Conservation (phyloP, 1,140 invertebrate genomes). For the Pogonognathellus flavescens region DNA sequence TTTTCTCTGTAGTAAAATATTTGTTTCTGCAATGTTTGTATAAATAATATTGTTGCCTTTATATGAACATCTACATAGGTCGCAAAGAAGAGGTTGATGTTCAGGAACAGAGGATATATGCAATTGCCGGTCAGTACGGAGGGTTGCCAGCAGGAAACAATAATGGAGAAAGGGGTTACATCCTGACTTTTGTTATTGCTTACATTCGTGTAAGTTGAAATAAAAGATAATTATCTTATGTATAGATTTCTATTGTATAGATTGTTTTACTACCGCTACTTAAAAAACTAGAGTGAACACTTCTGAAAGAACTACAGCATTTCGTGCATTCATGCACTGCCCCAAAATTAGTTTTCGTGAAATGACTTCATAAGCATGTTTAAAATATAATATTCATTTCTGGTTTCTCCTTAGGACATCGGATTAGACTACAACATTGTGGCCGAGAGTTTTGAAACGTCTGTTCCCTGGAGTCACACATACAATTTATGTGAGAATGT, state of each 20-base stretch:
- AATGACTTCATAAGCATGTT: not conserved
- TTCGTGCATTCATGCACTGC: no score
- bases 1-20: no score
- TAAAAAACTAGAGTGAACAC: no score
- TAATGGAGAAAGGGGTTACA: conserved; percentile 95
- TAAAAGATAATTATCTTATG: no score
- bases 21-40: no score
- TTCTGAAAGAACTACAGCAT: no score
- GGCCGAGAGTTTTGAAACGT: conserved; percentile 98
- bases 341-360: no score
- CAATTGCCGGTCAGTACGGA: conserved; percentile 79
- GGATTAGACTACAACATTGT: conserved; percentile 90
- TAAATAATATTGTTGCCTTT: not conserved
- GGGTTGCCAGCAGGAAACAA: conserved; percentile 91
- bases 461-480: conserved; percentile 94
- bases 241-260: no score
- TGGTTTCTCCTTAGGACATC: conserved; percentile 82
- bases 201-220: conserved; percentile 85
- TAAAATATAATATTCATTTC: not conserved
- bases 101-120: conserved; percentile 86
- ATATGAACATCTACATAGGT: not conserved
- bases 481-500: conserved; percentile 89
- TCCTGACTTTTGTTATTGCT: conserved; percentile 98
- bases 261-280: no score
- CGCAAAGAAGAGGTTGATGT: conserved; percentile 77